A percentile compares a stretch with the other conserved stretches of the same genome.
phyloP scores from a whole-genome alignment of 2,888 invertebrate species.

The Sinelater perroti region DNA sequence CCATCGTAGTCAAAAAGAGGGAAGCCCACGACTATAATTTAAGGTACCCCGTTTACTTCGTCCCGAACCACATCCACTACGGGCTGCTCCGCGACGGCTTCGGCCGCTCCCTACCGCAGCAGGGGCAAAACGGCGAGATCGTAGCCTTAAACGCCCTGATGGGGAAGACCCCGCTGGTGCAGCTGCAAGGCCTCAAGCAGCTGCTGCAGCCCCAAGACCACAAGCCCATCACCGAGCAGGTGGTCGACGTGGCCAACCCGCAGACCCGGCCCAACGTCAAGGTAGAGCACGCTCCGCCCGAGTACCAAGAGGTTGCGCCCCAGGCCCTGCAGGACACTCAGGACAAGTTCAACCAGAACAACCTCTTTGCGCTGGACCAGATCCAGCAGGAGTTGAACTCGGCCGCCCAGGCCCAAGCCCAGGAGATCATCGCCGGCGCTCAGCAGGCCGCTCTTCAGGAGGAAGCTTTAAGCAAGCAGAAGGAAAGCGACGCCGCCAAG shows the following conservation, averaged over 20 bases:
- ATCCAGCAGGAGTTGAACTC: constrained; percentile 53
- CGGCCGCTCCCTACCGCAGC: background rate
- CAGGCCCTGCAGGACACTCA: background rate
- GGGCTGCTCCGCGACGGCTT: constrained; percentile 6
- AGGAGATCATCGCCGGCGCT: constrained; percentile 52
- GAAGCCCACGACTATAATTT: background rate
- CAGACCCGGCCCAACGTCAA: constrained; percentile 46
- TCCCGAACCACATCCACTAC: background rate
- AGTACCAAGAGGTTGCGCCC: background rate
- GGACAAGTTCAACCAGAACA: background rate
- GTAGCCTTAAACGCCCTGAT: constrained; percentile 62
- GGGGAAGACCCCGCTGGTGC: constrained; percentile 63
- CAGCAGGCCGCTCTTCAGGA: constrained; percentile 50
- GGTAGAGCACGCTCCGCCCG: constrained; percentile 27
- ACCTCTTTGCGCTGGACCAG: constrained; percentile 8
- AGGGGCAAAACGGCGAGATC: constrained; percentile 45
- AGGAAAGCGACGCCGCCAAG: background rate
- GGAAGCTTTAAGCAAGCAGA: too few relatives aligned
- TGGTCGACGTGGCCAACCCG: constrained; percentile 61
- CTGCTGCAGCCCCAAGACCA: constrained; percentile 53
- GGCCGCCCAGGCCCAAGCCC: constrained; percentile 51
- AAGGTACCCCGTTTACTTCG: background rate
- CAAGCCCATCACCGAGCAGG: constrained; percentile 61
- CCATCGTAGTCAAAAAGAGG: background rate
- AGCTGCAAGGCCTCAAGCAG: constrained; percentile 64